Evolutionary conservation across 2,113 vertebrate species (phyloP).

Genomic region (Proterorhinus semilunaris): DNA sequence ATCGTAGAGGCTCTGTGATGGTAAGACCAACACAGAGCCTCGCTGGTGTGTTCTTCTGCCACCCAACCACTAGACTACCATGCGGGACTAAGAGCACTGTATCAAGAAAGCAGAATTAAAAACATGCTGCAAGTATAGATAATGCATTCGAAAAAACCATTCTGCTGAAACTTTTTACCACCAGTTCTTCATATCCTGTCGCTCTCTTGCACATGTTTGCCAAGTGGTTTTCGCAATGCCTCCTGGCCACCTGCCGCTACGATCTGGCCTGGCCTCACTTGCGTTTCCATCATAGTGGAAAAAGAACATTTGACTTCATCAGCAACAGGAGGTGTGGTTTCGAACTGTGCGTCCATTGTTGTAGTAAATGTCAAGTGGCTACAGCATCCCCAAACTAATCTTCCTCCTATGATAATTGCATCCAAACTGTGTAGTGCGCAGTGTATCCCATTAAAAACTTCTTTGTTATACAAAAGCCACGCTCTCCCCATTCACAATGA

Average conservation of each 20-base stretch:
- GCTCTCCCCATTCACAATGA: conserved; percentile 20
- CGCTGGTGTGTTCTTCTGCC: too few relatives aligned
- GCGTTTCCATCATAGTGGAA: conserved; percentile 54
- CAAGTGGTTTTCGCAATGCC: conserved; percentile 49
- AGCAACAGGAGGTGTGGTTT: conserved; percentile 50
- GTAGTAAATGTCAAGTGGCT: conserved; percentile 39
- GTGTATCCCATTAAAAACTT: conserved; percentile 41
- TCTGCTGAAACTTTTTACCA: not conserved
- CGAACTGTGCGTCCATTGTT: conserved; percentile 64
- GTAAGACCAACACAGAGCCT: too few relatives aligned
- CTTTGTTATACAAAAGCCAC: conserved; percentile 23
- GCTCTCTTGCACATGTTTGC: conserved; percentile 27
- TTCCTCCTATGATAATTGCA: too few relatives aligned
- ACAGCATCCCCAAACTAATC: not conserved
- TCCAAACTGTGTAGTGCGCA: conserved; percentile 7
- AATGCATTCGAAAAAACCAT: too few relatives aligned
- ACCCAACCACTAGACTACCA: too few relatives aligned
- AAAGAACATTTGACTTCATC: conserved; percentile 55
- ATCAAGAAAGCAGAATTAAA: too few relatives aligned
- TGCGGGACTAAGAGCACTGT: too few relatives aligned
- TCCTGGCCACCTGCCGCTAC: conserved; percentile 42
- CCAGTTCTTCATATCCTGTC: not conserved
- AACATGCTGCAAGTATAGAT: too few relatives aligned
- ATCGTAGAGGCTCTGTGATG: too few relatives aligned
- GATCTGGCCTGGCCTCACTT: conserved; percentile 49